Conservation (phyloP, 2,888 invertebrate genomes). For the Agonopterix heracliana region DNA sequence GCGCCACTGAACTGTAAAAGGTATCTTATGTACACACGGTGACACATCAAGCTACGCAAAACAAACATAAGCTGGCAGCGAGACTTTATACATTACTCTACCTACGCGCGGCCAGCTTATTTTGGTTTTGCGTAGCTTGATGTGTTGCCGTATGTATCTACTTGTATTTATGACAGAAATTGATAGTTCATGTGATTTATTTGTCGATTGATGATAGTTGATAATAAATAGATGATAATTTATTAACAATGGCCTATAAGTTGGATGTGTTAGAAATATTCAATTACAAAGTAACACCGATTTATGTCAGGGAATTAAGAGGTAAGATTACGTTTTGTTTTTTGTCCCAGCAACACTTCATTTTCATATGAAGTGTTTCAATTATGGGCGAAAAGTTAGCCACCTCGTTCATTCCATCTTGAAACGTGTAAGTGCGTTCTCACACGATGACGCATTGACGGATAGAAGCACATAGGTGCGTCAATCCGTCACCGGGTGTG, state of each 20-base stretch:
- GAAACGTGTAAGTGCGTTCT: background rate
- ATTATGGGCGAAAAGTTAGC: background rate
- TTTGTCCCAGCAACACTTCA: no score
- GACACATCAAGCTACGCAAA: no score
- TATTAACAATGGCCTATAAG: background rate
- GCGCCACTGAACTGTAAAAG: no score
- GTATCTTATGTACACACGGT: no score
- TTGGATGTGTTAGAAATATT: constrained; percentile 1
- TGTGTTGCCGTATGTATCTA: background rate
- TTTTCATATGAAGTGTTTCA: background rate
- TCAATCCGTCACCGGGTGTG: no score
- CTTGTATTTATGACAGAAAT: background rate
- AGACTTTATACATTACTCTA: no score
- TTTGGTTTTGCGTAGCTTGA: background rate
- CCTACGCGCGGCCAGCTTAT: no score
- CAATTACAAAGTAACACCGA: background rate
- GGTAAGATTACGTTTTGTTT: background rate
- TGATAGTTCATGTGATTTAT: background rate
- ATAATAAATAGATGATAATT: background rate
- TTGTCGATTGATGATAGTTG: background rate
- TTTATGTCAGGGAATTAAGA: background rate
- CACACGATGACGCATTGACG: background rate
- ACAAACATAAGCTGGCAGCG: no score
- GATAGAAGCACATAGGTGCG: background rate
- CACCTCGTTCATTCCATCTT: background rate